Percentiles rank a stretch among this genome's conserved stretches.
phyloP scores from a whole-genome alignment of 92 coral and sea anemone species.

The Porites lobata region DNA sequence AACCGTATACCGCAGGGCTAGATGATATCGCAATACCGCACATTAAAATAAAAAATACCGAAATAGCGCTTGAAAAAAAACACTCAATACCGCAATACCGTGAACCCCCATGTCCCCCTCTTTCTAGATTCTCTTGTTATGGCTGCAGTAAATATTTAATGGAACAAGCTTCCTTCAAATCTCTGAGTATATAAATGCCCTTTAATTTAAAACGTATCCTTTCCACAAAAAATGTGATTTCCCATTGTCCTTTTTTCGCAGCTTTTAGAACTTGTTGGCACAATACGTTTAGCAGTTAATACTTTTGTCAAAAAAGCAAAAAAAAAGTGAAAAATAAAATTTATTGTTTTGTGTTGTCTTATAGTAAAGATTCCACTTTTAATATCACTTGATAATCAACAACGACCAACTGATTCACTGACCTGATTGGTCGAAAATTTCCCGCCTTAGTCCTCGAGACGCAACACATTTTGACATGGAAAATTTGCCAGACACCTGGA shows the following conservation, averaged over 20 bases:
- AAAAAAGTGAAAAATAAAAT: too few species aligned
- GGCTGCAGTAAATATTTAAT: background rate
- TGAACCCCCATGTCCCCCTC: too few species aligned
- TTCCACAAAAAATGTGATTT: background rate
- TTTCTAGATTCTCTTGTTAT: too few species aligned
- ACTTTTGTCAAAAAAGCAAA: too few species aligned
- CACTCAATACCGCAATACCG: too few species aligned
- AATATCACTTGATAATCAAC: background rate
- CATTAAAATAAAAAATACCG: too few species aligned
- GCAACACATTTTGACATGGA: conserved; percentile 38
- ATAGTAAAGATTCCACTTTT: background rate
- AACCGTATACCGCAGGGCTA: too few species aligned
- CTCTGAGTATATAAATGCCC: background rate
- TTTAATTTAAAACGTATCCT: background rate
- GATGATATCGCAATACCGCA: too few species aligned
- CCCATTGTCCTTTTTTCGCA: background rate
- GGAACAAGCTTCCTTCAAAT: background rate
- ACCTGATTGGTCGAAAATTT: conserved; percentile 36
- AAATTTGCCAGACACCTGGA: conserved; percentile 36
- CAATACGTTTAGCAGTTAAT: background rate
- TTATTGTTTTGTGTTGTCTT: background rate
- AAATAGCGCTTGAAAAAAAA: too few species aligned
- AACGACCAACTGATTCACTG: background rate
- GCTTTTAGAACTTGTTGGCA: background rate
- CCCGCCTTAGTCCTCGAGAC: conserved; percentile 43